These are phyloP conservation scores for Notodonta ziczac DNA, from an alignment of 2,888 invertebrate genomes.

Conservation along the genomic window DNA sequence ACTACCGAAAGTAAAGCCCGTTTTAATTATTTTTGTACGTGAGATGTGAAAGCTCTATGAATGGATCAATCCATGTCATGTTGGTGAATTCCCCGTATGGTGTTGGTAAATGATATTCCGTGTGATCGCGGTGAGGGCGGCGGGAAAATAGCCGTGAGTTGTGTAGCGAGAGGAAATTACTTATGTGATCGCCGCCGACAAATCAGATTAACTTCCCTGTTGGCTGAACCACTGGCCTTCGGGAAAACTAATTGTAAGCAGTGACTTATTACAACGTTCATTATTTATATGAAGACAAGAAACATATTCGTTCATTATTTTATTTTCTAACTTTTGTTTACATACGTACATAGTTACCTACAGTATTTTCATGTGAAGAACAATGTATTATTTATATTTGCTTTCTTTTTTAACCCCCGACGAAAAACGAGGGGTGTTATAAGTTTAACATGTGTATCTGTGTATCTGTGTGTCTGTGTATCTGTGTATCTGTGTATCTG, in stretches of 20 bases:
- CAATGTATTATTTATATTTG: too few species aligned
- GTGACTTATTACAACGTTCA: background rate
- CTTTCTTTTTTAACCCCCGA: too few species aligned
- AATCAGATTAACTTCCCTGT: conserved; percentile 43
- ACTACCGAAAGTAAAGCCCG: too few species aligned
- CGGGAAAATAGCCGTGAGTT: conserved; percentile 34
- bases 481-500: too few species aligned
- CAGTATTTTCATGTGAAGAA: too few species aligned
- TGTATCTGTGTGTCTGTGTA: too few species aligned
- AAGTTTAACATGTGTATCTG: too few species aligned
- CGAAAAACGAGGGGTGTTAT: too few species aligned
- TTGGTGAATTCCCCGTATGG: conserved; percentile 9
- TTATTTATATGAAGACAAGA: background rate
- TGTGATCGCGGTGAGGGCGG: conserved; percentile 15
- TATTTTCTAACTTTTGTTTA: background rate
- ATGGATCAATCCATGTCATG: background rate
- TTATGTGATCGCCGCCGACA: conserved; percentile 42
- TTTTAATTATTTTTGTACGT: too few species aligned
- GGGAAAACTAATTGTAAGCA: conserved; percentile 24
- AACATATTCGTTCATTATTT: background rate
- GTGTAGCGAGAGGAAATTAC: conserved; percentile 30
- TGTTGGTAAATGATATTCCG: conserved; percentile 36
- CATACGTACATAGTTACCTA: background rate
- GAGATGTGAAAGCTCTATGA: too few species aligned
- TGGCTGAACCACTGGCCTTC: conserved; percentile 24